A percentile compares a stretch with the other conserved stretches of the same genome.
Evolutionary conservation across 2,113 vertebrate genomes (phyloP).

Genomic region (Bubo bubo): DNA sequence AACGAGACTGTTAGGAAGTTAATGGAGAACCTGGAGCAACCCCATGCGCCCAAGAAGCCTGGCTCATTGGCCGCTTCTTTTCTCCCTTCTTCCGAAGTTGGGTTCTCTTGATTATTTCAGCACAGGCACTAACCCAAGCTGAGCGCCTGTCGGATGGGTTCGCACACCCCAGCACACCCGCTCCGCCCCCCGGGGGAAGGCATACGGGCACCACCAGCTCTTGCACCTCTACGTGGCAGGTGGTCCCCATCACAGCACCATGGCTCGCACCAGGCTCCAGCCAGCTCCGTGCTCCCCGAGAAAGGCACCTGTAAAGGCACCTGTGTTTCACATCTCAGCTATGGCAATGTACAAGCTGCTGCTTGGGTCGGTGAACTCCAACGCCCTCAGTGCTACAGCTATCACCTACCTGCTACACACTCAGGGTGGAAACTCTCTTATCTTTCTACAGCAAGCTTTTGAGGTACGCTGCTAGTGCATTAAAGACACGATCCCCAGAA

Average conservation of each 20-base stretch:
- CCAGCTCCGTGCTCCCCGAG: background rate
- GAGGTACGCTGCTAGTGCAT: rapidly evolving
- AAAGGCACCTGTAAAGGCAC: background rate
- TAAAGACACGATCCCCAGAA: no score
- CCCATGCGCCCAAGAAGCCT: background rate
- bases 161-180: background rate
- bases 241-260: no score
- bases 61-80: background rate
- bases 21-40: background rate
- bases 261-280: background rate
- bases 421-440: background rate
- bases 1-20: background rate
- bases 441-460: background rate
- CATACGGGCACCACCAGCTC: no score
- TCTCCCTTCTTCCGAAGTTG: background rate
- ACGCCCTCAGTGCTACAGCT: background rate
- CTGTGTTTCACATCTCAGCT: background rate
- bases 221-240: no score
- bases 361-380: background rate
- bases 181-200: background rate
- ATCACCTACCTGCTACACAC: no score
- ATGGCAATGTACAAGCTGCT: background rate
- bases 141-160: background rate
- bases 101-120: background rate
- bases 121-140: rapidly evolving